Percentiles rank a stretch among this genome's conserved stretches.
These are phyloP conservation scores for Apodemia duryi DNA, from an alignment of 2,888 invertebrate genomes.

Conservation along the genomic window DNA sequence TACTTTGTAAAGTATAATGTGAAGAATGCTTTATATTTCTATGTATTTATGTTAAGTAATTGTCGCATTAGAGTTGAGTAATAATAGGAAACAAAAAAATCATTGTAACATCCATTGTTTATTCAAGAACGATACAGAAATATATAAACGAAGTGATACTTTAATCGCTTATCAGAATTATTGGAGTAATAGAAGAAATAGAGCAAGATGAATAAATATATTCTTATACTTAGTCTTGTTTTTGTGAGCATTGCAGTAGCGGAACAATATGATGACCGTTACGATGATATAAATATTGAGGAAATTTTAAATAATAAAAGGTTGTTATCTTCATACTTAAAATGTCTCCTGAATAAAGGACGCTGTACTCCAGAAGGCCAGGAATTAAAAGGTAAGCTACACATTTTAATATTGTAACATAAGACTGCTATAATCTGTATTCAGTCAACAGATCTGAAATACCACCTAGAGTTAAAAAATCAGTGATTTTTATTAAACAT, in stretches of 20 bases:
- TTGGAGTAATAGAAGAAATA: neutral
- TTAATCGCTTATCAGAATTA: neutral
- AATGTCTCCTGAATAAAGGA: slow-evolving; percentile 82
- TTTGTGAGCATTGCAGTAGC: neutral
- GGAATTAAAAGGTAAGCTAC: slow-evolving; percentile 74
- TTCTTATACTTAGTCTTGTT: neutral
- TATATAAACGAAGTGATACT: neutral
- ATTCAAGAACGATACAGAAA: neutral
- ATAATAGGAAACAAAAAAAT: neutral
- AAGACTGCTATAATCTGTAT: neutral
- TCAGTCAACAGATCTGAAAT: too few species aligned
- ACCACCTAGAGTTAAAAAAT: too few species aligned
- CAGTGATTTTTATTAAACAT: too few species aligned
- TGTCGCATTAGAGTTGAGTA: slow-evolving; percentile 7
- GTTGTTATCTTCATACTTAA: slow-evolving; percentile 82
- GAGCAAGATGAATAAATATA: slow-evolving; percentile 1
- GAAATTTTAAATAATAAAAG: slow-evolving; percentile 83
- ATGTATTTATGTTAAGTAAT: neutral
- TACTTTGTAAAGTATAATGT: too few species aligned
- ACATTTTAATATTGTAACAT: neutral
- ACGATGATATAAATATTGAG: slow-evolving; percentile 84
- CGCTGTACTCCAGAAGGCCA: slow-evolving; percentile 86
- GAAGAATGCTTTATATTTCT: too few species aligned
- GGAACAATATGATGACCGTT: slow-evolving; percentile 80
- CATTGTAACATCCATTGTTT: slow-evolving; percentile 4